phyloP scores from a whole-genome alignment of 2,113 vertebrate genomes.

The Corythaeola cristata region DNA sequence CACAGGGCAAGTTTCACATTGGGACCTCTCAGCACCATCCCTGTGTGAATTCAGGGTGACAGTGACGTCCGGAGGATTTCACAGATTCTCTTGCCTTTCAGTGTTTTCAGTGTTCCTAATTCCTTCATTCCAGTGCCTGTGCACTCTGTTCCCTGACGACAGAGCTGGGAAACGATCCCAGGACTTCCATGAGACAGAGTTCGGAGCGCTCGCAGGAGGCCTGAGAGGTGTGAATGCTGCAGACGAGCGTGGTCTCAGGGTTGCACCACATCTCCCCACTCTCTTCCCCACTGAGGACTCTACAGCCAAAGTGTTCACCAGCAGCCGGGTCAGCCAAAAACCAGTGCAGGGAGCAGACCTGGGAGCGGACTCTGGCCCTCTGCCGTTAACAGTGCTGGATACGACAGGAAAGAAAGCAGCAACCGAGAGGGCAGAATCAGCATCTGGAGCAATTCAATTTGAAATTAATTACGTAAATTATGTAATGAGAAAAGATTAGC shows the following conservation, averaged over 20 bases:
- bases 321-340: background rate
- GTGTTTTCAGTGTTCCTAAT: background rate
- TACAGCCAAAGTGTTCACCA: background rate
- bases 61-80: background rate
- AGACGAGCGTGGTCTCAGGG: rapidly evolving
- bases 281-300: background rate
- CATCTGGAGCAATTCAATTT: background rate
- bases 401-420: background rate
- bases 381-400: background rate
- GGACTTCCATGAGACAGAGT: rapidly evolving
- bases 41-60: rapidly evolving
- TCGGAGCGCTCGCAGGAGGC: background rate
- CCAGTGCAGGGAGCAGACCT: background rate
- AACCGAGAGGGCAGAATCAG: background rate
- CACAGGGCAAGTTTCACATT: background rate
- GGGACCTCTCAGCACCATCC: background rate
- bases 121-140: rapidly evolving
- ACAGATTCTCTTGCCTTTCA: background rate
- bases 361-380: rapidly evolving
- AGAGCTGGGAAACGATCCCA: background rate
- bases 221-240: rapidly evolving
- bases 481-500: constrained; percentile 33
- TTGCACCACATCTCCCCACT: background rate
- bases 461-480: constrained; percentile 41
- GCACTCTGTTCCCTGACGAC: background rate